Percentiles rank a stretch among this genome's conserved stretches.
Evolutionary conservation across 2,113 vertebrate species (phyloP).

Genomic region (Scomber colias): DNA sequence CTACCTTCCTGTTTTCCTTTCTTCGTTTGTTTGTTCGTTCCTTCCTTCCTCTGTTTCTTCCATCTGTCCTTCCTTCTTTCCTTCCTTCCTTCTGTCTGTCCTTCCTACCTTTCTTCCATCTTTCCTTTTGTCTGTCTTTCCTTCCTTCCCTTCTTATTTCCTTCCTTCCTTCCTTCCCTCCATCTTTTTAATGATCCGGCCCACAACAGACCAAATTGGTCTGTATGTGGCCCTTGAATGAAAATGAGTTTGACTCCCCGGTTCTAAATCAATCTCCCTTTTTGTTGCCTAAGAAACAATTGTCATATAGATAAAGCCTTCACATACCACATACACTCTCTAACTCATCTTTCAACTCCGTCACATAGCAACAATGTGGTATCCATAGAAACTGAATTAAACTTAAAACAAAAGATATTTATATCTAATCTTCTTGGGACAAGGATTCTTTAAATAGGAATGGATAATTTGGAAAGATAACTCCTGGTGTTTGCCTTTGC

Average conservation of each 20-base stretch:
- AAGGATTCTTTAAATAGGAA: conserved; percentile 49
- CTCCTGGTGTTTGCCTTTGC: background rate
- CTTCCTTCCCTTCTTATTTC: background rate
- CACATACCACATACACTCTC: conserved; percentile 25
- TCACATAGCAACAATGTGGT: conserved; percentile 81
- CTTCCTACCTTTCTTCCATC: background rate
- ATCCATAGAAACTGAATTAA: conserved; percentile 79
- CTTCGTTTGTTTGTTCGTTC: background rate
- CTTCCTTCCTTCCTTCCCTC: background rate
- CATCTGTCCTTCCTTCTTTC: background rate
- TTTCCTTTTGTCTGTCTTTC: background rate
- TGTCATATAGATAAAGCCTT: background rate
- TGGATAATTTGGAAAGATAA: background rate
- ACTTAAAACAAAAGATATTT: conserved; percentile 75
- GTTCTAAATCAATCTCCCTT: background rate
- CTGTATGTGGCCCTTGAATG: too few species aligned
- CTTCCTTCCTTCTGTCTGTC: background rate
- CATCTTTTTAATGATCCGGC: background rate
- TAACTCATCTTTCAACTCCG: conserved; percentile 50
- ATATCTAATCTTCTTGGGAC: conserved; percentile 32
- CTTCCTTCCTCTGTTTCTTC: background rate
- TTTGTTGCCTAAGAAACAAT: background rate
- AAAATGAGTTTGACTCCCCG: too few species aligned
- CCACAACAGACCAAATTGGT: too few species aligned
- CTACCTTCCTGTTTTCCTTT: background rate